These are phyloP conservation scores for Diachasmimorpha longicaudata DNA, from an alignment of 1,140 invertebrate species.

Conservation along the genomic window DNA sequence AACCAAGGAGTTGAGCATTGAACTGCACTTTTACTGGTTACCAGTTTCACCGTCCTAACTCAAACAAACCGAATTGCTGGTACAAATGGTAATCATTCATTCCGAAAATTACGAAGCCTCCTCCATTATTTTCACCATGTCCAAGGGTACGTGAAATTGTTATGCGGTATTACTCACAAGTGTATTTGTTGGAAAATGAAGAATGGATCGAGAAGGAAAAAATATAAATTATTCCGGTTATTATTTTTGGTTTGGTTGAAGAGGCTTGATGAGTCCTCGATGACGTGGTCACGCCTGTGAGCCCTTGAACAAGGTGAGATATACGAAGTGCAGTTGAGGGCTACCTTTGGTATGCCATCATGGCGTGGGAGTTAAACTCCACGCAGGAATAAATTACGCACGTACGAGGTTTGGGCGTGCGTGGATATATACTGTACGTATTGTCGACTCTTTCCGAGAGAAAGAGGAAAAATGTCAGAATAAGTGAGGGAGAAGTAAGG, in stretches of 20 bases:
- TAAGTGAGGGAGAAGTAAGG: background rate
- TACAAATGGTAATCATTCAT: constrained; percentile 24
- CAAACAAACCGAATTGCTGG: constrained; percentile 32
- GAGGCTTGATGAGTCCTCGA: constrained; percentile 14
- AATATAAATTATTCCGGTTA: constrained; percentile 5
- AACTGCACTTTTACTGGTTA: constrained; percentile 5
- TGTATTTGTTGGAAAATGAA: background rate
- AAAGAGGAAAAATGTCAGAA: background rate
- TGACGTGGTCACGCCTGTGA: constrained; percentile 20
- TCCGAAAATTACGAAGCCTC: constrained; percentile 15
- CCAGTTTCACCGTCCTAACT: constrained; percentile 26
- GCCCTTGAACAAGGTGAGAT: constrained; percentile 16
- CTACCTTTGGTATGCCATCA: constrained; percentile 33
- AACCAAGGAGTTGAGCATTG: background rate
- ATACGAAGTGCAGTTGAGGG: constrained; percentile 13
- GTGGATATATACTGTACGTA: constrained; percentile 21
- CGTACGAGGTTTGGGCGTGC: constrained; percentile 35
- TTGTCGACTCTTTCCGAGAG: constrained; percentile 24
- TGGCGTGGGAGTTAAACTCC: constrained; percentile 36
- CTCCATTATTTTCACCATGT: constrained; percentile 9
- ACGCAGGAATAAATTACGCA: constrained; percentile 37
- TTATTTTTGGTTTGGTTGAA: constrained; percentile 3
- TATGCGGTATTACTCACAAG: background rate
- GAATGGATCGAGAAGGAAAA: background rate
- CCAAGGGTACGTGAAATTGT: background rate